Evolutionary conservation across 2,888 invertebrate species (phyloP).

Genomic region (Phengaris arion): DNA sequence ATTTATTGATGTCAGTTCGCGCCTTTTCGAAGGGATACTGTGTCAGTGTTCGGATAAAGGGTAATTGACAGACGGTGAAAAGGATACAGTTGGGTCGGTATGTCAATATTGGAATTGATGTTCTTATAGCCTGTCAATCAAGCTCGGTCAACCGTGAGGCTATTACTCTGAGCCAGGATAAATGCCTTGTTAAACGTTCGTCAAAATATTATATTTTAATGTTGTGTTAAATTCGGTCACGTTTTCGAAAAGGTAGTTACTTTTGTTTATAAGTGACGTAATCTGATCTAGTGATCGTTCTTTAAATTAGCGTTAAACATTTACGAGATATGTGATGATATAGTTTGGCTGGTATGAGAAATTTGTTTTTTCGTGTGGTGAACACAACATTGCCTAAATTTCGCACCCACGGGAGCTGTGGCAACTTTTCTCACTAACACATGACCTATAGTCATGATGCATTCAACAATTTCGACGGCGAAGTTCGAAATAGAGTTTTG

Average conservation of each 20-base stretch:
- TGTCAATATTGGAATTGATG: slow-evolving; percentile 18
- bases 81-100: slow-evolving; percentile 13
- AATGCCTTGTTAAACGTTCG: neutral
- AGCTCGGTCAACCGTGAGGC: neutral
- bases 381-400: neutral
- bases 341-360: neutral
- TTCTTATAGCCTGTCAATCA: slow-evolving; percentile 13
- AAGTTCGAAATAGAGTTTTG: too few species aligned
- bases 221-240: neutral
- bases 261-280: neutral
- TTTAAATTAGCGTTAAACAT: neutral
- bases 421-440: neutral
- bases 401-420: neutral
- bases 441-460: too few species aligned
- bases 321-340: neutral
- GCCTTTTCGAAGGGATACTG: neutral
- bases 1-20: neutral
- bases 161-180: slow-evolving; percentile 9
- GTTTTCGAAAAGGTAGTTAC: neutral
- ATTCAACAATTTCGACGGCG: too few species aligned
- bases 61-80: slow-evolving; percentile 17
- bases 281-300: neutral
- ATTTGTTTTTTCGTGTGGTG: neutral
- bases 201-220: neutral
- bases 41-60: slow-evolving; percentile 8